phyloP scores from a whole-genome alignment of 2,888 invertebrate genomes.

The Smittia sp. region DNA sequence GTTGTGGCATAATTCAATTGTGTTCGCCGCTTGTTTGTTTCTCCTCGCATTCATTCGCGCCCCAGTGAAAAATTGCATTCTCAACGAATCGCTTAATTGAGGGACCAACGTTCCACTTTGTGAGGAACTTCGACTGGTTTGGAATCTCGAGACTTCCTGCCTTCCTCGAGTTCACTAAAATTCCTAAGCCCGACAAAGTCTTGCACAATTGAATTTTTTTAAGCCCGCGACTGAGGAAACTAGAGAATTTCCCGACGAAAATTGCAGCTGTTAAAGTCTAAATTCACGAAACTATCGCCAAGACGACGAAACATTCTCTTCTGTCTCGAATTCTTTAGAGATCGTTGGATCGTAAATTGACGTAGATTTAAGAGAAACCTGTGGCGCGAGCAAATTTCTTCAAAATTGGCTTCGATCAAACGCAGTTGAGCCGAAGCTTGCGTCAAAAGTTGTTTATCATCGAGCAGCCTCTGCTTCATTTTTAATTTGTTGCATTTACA shows the following conservation, averaged over 20 bases:
- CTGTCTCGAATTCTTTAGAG: not conserved
- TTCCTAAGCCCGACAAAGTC: too few relatives aligned
- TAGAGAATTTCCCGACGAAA: not conserved
- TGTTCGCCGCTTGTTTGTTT: not conserved
- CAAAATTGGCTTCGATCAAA: too few relatives aligned
- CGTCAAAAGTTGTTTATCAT: too few relatives aligned
- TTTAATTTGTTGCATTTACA: too few relatives aligned
- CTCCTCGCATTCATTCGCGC: not conserved
- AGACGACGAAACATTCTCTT: not conserved
- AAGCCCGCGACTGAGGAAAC: not conserved
- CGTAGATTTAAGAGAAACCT: not conserved
- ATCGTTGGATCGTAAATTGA: not conserved
- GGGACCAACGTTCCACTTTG: not conserved
- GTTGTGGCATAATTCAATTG: slow-evolving; percentile 27
- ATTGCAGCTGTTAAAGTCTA: not conserved
- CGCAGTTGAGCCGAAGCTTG: too few relatives aligned
- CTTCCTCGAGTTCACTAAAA: too few relatives aligned
- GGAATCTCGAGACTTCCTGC: too few relatives aligned
- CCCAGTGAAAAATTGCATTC: not conserved
- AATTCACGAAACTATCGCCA: not conserved
- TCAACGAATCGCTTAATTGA: not conserved
- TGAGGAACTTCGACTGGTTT: not conserved
- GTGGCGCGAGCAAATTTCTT: too few relatives aligned
- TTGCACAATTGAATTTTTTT: not conserved
- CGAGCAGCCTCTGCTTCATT: too few relatives aligned